These are phyloP conservation scores for Rhogogaster chlorosoma DNA, from an alignment of 2,888 invertebrate species.

Conservation along the genomic window DNA sequence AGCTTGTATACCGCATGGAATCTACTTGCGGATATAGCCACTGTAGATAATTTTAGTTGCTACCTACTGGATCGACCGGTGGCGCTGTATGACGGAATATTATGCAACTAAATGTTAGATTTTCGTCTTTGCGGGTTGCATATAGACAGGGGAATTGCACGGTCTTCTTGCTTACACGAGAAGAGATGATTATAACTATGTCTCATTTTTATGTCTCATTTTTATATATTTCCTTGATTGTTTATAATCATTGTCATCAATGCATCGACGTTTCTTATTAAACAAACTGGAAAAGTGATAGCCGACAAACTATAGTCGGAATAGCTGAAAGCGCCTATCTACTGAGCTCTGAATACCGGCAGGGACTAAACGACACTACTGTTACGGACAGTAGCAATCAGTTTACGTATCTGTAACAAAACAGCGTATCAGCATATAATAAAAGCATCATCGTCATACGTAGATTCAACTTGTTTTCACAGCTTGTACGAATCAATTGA, in stretches of 20 bases:
- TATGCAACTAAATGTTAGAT: neutral
- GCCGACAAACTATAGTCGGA: conserved; percentile 78
- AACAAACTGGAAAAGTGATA: conserved; percentile 83
- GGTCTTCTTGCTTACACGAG: neutral
- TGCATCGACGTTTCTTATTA: no score
- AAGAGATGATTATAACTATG: no score
- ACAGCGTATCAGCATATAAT: neutral
- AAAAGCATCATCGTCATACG: no score
- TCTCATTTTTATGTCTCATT: no score
- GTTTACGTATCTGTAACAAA: neutral
- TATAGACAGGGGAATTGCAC: neutral
- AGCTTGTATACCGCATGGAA: neutral
- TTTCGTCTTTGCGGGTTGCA: neutral
- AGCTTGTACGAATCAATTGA: no score
- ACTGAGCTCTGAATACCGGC: neutral
- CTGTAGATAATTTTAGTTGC: neutral
- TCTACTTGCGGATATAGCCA: neutral
- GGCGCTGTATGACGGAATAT: neutral
- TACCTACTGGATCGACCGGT: neutral
- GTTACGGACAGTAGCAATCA: neutral
- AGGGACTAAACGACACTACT: neutral
- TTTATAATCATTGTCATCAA: no score
- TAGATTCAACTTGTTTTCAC: no score
- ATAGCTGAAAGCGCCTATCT: conserved; percentile 76
- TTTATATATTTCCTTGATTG: no score